Evolutionary conservation across 2,797 vertebrate species (phyloP).

Genomic region (Valencia hispanica): DNA sequence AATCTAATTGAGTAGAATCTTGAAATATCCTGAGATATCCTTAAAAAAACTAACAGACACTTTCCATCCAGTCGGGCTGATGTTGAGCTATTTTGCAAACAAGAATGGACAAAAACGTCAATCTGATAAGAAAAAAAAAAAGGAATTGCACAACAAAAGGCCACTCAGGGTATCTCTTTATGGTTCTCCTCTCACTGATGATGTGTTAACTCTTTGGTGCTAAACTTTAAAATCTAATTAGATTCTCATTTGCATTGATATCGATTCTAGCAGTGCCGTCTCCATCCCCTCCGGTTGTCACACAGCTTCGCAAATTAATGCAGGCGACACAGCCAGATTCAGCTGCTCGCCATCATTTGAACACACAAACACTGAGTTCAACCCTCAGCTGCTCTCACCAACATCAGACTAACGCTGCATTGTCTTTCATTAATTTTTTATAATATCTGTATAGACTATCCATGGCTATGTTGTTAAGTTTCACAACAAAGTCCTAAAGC

Average conservation of each 20-base stretch:
- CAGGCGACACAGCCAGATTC: neutral
- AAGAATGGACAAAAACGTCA: neutral
- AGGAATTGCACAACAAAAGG: too few relatives aligned
- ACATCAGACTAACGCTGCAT: neutral
- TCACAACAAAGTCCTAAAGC: neutral
- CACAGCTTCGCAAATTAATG: neutral
- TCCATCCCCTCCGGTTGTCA: slow-evolving; percentile 1
- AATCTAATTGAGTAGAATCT: neutral
- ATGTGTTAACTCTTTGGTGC: neutral
- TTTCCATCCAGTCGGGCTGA: neutral
- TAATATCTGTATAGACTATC: too few relatives aligned
- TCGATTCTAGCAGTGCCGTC: neutral
- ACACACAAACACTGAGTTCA: neutral
- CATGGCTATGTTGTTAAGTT: neutral
- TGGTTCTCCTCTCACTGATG: neutral
- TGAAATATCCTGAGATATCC: neutral
- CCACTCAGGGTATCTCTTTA: neutral
- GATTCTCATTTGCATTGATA: neutral
- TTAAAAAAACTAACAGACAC: neutral
- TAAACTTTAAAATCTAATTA: neutral
- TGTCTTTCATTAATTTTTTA: neutral
- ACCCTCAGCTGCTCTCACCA: neutral
- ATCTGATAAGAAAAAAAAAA: neutral
- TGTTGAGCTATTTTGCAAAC: neutral
- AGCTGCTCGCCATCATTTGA: neutral